phyloP scores from a whole-genome alignment of 2,888 invertebrate species.

The Tiliacea citrago region DNA sequence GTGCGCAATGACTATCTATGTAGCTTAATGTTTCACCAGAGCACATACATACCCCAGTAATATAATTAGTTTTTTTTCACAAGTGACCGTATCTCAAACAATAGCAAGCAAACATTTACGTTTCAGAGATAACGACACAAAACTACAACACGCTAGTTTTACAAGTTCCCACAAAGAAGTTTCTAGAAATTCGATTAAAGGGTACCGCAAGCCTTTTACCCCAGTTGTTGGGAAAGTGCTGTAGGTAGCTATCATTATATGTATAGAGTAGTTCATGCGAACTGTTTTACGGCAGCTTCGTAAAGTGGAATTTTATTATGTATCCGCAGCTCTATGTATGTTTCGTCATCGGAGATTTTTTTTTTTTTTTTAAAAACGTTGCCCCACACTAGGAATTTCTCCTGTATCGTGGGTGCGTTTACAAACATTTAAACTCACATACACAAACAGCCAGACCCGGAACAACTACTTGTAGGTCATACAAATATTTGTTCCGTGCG shows the following conservation, averaged over 20 bases:
- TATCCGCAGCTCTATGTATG: slow-evolving; percentile 2
- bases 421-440: too few species aligned
- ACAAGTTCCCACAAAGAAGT: slow-evolving; percentile 77
- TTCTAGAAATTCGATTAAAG: slow-evolving; percentile 82
- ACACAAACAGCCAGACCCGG: too few species aligned
- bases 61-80: background rate
- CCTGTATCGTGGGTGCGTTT: too few species aligned
- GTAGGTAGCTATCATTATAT: slow-evolving; percentile 61
- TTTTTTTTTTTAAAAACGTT: too few species aligned
- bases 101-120: background rate
- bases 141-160: slow-evolving; percentile 68
- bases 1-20: too few species aligned
- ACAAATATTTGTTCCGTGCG: too few species aligned
- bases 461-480: too few species aligned
- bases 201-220: slow-evolving; percentile 79
- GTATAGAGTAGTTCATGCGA: slow-evolving; percentile 63
- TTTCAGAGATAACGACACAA: slow-evolving; percentile 23
- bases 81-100: background rate
- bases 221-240: slow-evolving; percentile 70
- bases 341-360: background rate
- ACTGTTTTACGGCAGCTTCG: slow-evolving; percentile 51
- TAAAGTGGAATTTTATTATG: slow-evolving; percentile 20
- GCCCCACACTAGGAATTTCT: too few species aligned
- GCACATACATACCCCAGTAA: too few species aligned
- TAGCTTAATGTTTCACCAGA: too few species aligned